Evolutionary conservation across 2,888 invertebrate genomes (phyloP), one percentile per base, ranked within the genome.

Genomic region (Drosophila ustulata): DNA sequence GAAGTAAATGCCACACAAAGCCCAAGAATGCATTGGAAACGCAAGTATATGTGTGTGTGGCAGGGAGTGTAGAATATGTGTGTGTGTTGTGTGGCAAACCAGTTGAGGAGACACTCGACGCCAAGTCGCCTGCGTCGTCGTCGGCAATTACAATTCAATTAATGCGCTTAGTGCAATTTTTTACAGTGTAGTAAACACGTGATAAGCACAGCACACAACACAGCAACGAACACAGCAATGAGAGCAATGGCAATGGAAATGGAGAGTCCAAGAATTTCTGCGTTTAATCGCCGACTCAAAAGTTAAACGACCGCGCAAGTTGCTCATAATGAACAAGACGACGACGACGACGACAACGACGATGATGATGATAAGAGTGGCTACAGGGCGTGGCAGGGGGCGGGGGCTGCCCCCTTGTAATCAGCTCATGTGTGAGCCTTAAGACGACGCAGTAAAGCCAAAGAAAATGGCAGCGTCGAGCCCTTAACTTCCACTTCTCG

Each of bases 221-320:
- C 67, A 59, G 47, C 13, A 47, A 18, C 18, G 18, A 8, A 30
- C 30, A 30, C 30, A 5, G 7, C 30, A 30, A 9, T 9, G 7
- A 5, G 37, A 45, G 41, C 41, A 37, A 43, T 30, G 41, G 50
- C 32, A 39, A 55, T 55, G 46, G 37, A 53, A 63, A 59, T 61
- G 53, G 25, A 59, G 73, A 82, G 85, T 82, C 85, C 85, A 82
- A 85, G 88, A 82, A 87, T 74, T 78, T 78, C 78, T 77, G 82
- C 68, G 75, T 78, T 83, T 83, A 88, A 83, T 88, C 88, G 83
- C 52, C 68, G 71, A 63, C 88, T 70, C 70, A 75, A 88, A 83
- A 84, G 83, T 88, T 84, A 84, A 84, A 88, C 86, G 88, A 86
- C 83, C 83, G 83, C 86, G 82, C 86, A 88, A 83, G 82, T 85